phyloP scores from a whole-genome alignment of 2,797 vertebrate species.

The Onychomys arenicola region DNA sequence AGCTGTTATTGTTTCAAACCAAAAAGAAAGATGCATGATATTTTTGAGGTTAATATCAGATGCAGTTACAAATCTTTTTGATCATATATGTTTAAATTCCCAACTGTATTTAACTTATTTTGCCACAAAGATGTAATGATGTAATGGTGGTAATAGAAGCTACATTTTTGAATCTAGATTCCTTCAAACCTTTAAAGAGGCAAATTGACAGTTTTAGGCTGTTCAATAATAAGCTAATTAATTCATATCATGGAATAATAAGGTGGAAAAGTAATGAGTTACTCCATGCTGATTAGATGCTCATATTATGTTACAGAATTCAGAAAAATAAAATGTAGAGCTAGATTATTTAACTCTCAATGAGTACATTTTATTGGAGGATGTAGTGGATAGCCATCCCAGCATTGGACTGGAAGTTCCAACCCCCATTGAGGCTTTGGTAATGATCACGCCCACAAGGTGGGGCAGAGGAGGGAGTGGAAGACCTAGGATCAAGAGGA shows the following conservation, averaged over 20 bases:
- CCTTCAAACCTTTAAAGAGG: not conserved
- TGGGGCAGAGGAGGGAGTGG: no score
- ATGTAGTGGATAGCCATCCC: no score
- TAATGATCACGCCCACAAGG: no score
- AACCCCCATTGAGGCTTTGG: no score
- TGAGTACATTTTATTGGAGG: not conserved
- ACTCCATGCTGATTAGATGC: not conserved
- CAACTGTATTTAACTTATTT: not conserved
- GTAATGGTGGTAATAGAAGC: not conserved
- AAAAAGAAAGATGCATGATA: not conserved
- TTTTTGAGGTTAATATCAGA: not conserved
- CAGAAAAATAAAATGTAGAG: conserved; percentile 1
- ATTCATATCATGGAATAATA: not conserved
- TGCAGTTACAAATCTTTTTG: not conserved
- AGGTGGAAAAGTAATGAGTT: not conserved
- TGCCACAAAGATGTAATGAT: conserved; percentile 5
- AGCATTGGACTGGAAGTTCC: no score
- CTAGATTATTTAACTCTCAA: conserved; percentile 38
- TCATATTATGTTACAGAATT: not conserved
- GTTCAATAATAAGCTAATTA: conserved; percentile 36
- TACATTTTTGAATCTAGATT: not conserved
- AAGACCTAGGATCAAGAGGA: no score
- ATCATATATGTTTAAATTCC: not conserved
- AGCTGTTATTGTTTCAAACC: not conserved
- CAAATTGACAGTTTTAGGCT: not conserved